Evolutionary conservation across 2,797 vertebrate species (phyloP), one percentile per base, ranked within the genome.

Genomic region (Silurus aristotelis): DNA sequence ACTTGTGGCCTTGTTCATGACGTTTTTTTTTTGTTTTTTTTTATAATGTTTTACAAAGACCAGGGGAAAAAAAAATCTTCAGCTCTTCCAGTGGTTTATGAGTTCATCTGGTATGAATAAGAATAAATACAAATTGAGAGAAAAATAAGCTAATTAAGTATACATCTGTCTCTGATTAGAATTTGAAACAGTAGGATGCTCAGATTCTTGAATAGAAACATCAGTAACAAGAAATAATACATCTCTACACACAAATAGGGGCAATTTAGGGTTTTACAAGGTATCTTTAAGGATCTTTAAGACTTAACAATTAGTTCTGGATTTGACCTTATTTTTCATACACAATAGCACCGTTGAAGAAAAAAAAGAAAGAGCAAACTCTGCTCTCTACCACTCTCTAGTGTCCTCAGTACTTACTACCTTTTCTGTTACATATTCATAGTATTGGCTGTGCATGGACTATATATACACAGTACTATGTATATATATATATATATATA

Each of bases 341-440:
- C 79, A 6, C 1, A 75, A 77, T 25, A 84, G 17, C 13, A 13
- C n/a, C 43, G 9, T 31, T 31, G 17, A 19, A 48, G 17, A 19
- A 73, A 52, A 22, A 17, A 20, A 31, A 15, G 14, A 55, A 22
- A 46, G 31, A 22, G 2, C 6, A 82, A 82, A 76, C 48, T 63
- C 63, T 76, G 70, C 46, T 81, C 82, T 84, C 80, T 87, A 61
- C 4, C 68, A 6, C 87, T 78, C 84, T 85, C 89, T 89, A 84
- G 85, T 88, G 89, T 52, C 43, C n/a, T 20, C 1, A 60, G n/a
- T 27, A 25, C 58, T 75, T 46, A 68, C 20, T 17, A 48, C 68
- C 3, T 63, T 83, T 43, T 52, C 63, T 31, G 17, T 27, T 48
- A 15, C 8, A 48, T 61, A 14, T n/a, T 63, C 27, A 64, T 15